Base-by-base conservation (phyloP, 2,888 invertebrate genomes). In the Acanthacorydalis orientalis region DNA sequence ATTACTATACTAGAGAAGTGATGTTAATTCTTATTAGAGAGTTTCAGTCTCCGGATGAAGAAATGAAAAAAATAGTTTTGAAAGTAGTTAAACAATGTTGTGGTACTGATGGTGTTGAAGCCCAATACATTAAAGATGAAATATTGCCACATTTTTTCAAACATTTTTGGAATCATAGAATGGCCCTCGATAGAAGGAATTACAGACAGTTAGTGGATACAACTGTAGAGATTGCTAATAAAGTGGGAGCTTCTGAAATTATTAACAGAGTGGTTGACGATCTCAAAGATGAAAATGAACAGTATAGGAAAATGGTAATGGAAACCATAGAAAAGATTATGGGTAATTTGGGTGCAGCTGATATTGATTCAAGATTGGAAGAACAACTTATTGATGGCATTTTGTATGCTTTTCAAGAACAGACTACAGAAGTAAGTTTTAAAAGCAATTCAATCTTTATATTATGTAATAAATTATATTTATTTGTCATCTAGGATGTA, bases 21-120 rank as follows among this genome's bases (percentile, higher is more conserved):
- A 95, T 95, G 95, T 71, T 93, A 67, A 98, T 98, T 65, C 74
- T 99, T 31, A 97, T 98, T 58, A 80, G 98, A 67, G 98, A 99
- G 73, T 99, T 99, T 67, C 96, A 96, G 68, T 97, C 97, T 49
- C 98, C 98, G 1, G 98, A 99, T 65, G 98, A 99, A 67, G 98
- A 99, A 75, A 99, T 99, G 98, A 99, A 99, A 68, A 99, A 99
- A 64, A 99, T 99, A 70, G 98, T 99, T 1, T 73, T 99, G 53
- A 99, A 99, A 75, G 92, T 97, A 51, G 98, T 99, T 50, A 99
- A 99, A 66, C 98, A 99, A 68, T 99, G 98, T 68, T 99, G 98
- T 63, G 96, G 93, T 9, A 99, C 98, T 0, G 98, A 99, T 65
- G 98, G 98, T 80, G 98, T 99, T 46, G 98, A 98, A 65, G 83